Percentiles rank a stretch among this genome's conserved stretches.
Evolutionary conservation across 1,140 invertebrate genomes (phyloP).

Genomic region (Venturia canescens): DNA sequence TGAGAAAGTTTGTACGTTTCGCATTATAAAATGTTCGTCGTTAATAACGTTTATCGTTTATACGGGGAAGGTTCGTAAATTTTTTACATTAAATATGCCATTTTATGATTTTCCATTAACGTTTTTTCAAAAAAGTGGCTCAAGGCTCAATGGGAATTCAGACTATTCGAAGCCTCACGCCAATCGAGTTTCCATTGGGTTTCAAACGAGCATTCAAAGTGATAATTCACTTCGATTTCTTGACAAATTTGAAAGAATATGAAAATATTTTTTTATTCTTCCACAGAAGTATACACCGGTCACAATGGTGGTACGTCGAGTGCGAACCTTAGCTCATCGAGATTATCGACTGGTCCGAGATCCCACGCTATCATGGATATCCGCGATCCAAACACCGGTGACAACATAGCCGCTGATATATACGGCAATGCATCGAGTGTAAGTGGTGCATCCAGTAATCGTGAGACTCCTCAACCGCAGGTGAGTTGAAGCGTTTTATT

Average conservation of each 20-base stretch:
- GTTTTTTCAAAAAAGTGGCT: too few relatives aligned
- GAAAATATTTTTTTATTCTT: conserved; percentile 47
- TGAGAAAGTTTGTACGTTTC: too few relatives aligned
- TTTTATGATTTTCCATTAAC: too few relatives aligned
- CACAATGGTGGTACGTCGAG: conserved; percentile 66
- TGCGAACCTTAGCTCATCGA: conserved; percentile 57
- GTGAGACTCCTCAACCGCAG: conserved; percentile 66
- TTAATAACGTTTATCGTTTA: too few relatives aligned
- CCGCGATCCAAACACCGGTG: conserved; percentile 70
- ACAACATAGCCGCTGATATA: conserved; percentile 70
- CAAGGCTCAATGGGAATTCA: too few relatives aligned
- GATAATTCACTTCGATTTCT: neutral
- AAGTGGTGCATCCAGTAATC: conserved; percentile 65
- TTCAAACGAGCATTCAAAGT: too few relatives aligned
- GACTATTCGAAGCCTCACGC: too few relatives aligned
- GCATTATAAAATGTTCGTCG: too few relatives aligned
- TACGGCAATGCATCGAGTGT: conserved; percentile 56
- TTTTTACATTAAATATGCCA: too few relatives aligned
- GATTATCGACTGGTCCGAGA: conserved; percentile 62
- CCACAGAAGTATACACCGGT: conserved; percentile 66
- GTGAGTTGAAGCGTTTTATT: conserved; percentile 58
- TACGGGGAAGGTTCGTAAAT: too few relatives aligned
- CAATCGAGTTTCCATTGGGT: too few relatives aligned
- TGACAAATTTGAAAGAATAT: neutral
- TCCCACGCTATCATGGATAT: conserved; percentile 68